Percentiles rank a stretch among this genome's conserved stretches.
These are phyloP conservation scores for Cerastis rubricosa DNA, from an alignment of 2,888 invertebrate genomes.

Conservation along the genomic window DNA sequence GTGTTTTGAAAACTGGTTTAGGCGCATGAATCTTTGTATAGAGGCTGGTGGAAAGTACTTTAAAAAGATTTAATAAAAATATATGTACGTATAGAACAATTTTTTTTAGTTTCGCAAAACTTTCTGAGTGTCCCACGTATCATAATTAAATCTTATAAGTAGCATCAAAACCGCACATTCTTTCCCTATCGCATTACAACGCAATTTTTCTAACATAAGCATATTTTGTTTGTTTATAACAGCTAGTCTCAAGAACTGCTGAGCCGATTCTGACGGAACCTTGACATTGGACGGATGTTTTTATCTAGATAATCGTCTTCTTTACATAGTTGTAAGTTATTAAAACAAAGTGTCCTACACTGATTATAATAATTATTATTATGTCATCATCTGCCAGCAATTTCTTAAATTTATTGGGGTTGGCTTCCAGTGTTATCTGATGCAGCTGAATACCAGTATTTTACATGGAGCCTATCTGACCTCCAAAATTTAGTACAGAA, in stretches of 20 bases:
- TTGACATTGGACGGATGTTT: constrained; percentile 61
- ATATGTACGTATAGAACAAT: too few relatives aligned
- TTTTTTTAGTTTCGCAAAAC: too few relatives aligned
- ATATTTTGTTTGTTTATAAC: constrained; percentile 43
- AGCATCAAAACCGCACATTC: constrained; percentile 39
- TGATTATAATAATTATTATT: neutral
- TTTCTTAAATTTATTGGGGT: too few relatives aligned
- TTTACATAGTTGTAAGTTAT: constrained; percentile 30
- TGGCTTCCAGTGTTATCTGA: too few relatives aligned
- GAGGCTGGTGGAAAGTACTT: too few relatives aligned
- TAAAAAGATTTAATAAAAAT: too few relatives aligned
- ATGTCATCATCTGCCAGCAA: too few relatives aligned
- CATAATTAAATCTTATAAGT: neutral
- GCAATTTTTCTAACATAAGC: constrained; percentile 31
- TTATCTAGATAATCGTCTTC: constrained; percentile 27
- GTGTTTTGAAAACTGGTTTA: too few relatives aligned
- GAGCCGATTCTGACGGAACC: constrained; percentile 43
- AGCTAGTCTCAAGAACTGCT: constrained; percentile 51
- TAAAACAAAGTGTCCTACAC: neutral
- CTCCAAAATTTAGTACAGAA: neutral
- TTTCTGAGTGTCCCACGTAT: too few relatives aligned
- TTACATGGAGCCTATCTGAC: too few relatives aligned
- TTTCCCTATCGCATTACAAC: constrained; percentile 37
- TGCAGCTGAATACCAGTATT: too few relatives aligned
- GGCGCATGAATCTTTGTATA: too few relatives aligned